phyloP scores from a whole-genome alignment of 2,797 vertebrate species.

The Hyperoplus immaculatus region DNA sequence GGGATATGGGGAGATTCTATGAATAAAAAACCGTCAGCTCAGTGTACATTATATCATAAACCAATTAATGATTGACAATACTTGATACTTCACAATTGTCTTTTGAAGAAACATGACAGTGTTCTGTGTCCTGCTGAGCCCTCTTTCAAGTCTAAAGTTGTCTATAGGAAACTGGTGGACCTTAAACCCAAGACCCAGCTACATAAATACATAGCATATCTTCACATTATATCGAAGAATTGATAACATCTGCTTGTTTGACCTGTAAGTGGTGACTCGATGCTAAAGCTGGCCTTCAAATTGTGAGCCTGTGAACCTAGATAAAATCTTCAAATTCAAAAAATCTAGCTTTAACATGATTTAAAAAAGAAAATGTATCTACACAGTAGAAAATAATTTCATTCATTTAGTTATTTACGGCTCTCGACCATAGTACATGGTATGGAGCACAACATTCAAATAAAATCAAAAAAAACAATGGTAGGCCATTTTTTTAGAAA shows the following conservation, averaged over 20 bases:
- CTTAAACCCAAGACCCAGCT: not conserved
- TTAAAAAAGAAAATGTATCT: not conserved
- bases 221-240: not conserved
- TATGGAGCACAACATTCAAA: too few species aligned
- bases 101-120: not conserved
- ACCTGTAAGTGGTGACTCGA: not conserved
- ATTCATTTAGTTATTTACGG: too few species aligned
- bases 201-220: not conserved
- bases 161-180: not conserved
- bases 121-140: not conserved
- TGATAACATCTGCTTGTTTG: not conserved
- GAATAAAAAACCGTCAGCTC: not conserved
- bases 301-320: not conserved
- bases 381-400: not conserved
- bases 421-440: too few species aligned
- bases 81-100: too few species aligned
- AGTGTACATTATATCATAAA: not conserved
- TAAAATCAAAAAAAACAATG: too few species aligned
- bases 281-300: not conserved
- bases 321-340: not conserved
- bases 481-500: too few species aligned
- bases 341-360: not conserved
- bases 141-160: not conserved
- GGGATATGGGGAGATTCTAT: not conserved
- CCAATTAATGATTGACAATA: not conserved